A percentile compares a stretch with the other conserved stretches of the same genome.
Evolutionary conservation across 1,140 invertebrate genomes (phyloP).

Genomic region (Luehdorfia chinensis): DNA sequence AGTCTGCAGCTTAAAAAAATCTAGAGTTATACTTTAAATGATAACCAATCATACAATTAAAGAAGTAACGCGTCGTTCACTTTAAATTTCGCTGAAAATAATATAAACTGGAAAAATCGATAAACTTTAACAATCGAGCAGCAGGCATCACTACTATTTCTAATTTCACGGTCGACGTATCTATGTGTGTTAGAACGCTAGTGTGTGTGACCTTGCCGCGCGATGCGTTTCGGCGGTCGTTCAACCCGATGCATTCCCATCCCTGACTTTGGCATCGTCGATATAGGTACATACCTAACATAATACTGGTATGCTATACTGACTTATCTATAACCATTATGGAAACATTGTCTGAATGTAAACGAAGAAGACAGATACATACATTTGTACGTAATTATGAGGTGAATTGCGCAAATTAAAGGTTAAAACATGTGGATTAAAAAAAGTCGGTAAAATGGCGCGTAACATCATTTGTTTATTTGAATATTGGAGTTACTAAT

Average conservation of each 20-base stretch:
- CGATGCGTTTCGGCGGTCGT: constrained; percentile 69
- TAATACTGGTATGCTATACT: neutral
- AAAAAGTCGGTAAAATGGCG: too few species aligned
- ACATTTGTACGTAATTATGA: constrained; percentile 5
- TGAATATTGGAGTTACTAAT: too few species aligned
- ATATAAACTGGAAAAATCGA: too few species aligned
- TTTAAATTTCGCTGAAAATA: too few species aligned
- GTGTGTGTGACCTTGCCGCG: constrained; percentile 69
- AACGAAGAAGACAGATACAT: constrained; percentile 5
- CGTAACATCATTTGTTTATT: too few species aligned
- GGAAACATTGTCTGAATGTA: neutral
- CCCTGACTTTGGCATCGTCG: constrained; percentile 70
- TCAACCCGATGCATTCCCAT: constrained; percentile 66
- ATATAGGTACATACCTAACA: constrained; percentile 15
- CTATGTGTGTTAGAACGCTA: constrained; percentile 44
- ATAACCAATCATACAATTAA: too few species aligned
- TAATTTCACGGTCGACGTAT: constrained; percentile 63
- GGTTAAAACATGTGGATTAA: too few species aligned
- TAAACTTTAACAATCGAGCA: neutral
- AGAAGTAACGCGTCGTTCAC: too few species aligned
- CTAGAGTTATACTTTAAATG: too few species aligned
- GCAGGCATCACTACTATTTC: constrained; percentile 59
- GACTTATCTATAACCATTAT: constrained; percentile 10
- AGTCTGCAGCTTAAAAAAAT: too few species aligned
- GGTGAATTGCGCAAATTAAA: too few species aligned